Conservation (phyloP, 2,888 invertebrate species). For the Fragum whitleyi region DNA sequence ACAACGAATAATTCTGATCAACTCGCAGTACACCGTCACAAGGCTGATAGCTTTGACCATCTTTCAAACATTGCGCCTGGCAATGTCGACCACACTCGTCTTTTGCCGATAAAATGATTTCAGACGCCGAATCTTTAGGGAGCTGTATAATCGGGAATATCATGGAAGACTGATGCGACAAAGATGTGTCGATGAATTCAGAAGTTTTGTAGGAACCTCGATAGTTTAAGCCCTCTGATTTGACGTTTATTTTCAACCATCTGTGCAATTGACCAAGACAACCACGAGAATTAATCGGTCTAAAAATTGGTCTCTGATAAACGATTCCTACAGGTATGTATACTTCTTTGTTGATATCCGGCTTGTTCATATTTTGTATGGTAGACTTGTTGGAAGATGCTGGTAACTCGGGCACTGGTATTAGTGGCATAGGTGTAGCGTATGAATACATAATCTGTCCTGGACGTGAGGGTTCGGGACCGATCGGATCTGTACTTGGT, state of each 20-base stretch:
- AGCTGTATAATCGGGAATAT: conserved; percentile 69
- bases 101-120: conserved; percentile 69
- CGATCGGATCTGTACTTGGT: background rate
- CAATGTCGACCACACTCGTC: conserved; percentile 76
- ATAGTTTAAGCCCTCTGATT: conserved; percentile 75
- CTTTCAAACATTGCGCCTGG: conserved; percentile 67
- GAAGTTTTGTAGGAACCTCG: conserved; percentile 60
- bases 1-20: background rate
- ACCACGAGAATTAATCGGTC: too few relatives aligned
- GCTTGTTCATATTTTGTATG: background rate
- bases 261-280: background rate
- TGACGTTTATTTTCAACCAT: background rate
- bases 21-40: background rate
- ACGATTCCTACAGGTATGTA: background rate
- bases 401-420: background rate
- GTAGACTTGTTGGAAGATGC: background rate
- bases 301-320: background rate
- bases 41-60: background rate
- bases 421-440: conserved; percentile 20
- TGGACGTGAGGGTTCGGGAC: background rate
- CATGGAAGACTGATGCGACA: conserved; percentile 66
- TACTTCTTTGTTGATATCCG: background rate
- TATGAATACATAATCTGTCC: background rate
- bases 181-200: conserved; percentile 63
- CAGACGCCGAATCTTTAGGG: conserved; percentile 35